These are phyloP conservation scores for Mythimna pallens DNA, from an alignment of 2,888 invertebrate genomes.

Conservation along the genomic window DNA sequence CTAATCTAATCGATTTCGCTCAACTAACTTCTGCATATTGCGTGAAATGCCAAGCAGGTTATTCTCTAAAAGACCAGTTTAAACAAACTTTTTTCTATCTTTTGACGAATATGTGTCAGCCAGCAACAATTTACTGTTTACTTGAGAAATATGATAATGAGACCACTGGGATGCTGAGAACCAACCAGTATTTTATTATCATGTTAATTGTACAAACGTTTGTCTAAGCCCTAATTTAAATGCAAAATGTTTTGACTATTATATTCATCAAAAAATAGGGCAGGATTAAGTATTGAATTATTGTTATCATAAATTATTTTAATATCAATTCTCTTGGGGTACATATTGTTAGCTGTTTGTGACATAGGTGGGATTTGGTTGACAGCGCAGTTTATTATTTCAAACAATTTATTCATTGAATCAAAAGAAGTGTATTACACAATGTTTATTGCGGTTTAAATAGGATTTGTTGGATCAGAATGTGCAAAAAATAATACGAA, in stretches of 20 bases:
- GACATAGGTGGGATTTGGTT: constrained; percentile 72
- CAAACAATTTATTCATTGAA: constrained; percentile 41
- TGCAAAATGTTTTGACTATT: constrained; percentile 64
- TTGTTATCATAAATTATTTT: constrained; percentile 75
- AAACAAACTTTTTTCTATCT: constrained; percentile 24
- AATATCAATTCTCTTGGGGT: constrained; percentile 69
- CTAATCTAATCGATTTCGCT: constrained; percentile 11
- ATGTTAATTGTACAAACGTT: constrained; percentile 77
- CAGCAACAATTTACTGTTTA: constrained; percentile 66
- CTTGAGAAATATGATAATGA: constrained; percentile 74
- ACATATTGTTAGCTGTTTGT: constrained; percentile 68
- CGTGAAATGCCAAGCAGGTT: constrained; percentile 47
- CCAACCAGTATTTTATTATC: constrained; percentile 76
- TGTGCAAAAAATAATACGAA: background rate
- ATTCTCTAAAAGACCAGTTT: constrained; percentile 5
- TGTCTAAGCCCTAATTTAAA: constrained; percentile 59
- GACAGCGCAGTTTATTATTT: constrained; percentile 66
- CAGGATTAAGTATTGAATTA: constrained; percentile 75
- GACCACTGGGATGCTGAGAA: constrained; percentile 59
- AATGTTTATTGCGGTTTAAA: constrained; percentile 31
- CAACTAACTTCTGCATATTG: constrained; percentile 30
- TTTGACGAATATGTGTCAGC: constrained; percentile 39
- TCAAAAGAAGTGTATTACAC: constrained; percentile 30
- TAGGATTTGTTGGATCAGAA: background rate
- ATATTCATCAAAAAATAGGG: constrained; percentile 53